Evolutionary conservation across 2,797 vertebrate genomes (phyloP).

Genomic region (Neostethus bicornis): DNA sequence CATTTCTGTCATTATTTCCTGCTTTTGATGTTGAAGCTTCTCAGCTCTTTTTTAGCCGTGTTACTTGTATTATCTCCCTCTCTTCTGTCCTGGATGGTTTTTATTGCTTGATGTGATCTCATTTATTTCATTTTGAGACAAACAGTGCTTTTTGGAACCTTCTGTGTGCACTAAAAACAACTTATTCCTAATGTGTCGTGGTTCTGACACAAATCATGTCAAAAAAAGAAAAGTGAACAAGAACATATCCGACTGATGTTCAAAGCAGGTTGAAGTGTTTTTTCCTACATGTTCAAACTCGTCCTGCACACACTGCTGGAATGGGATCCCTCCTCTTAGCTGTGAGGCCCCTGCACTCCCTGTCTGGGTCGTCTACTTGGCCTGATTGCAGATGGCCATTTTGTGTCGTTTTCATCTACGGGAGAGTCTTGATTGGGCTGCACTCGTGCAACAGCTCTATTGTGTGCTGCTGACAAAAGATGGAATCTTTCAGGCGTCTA

Average conservation of each 20-base stretch:
- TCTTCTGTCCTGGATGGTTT: constrained; percentile 74
- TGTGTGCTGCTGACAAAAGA: constrained; percentile 76
- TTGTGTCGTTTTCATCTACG: constrained; percentile 76
- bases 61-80: constrained; percentile 72
- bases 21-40: constrained; percentile 81
- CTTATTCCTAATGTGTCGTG: constrained; percentile 14
- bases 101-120: constrained; percentile 74
- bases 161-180: constrained; percentile 41
- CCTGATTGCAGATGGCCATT: constrained; percentile 81
- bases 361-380: constrained; percentile 53
- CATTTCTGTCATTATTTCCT: constrained; percentile 84
- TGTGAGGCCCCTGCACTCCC: constrained; percentile 49
- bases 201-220: constrained; percentile 36
- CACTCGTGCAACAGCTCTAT: constrained; percentile 73
- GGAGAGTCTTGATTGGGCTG: constrained; percentile 80
- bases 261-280: constrained; percentile 48
- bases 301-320: constrained; percentile 52
- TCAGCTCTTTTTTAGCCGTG: constrained; percentile 77
- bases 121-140: constrained; percentile 70
- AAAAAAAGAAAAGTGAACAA: constrained; percentile 13
- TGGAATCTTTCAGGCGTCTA: constrained; percentile 72
- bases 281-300: constrained; percentile 62
- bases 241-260: constrained; percentile 42
- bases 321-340: constrained; percentile 60
- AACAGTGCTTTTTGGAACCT: constrained; percentile 24